Evolutionary conservation across 2,888 invertebrate species (phyloP), one percentile per base, ranked within the genome.

Genomic region (Ormia ochracea): DNA sequence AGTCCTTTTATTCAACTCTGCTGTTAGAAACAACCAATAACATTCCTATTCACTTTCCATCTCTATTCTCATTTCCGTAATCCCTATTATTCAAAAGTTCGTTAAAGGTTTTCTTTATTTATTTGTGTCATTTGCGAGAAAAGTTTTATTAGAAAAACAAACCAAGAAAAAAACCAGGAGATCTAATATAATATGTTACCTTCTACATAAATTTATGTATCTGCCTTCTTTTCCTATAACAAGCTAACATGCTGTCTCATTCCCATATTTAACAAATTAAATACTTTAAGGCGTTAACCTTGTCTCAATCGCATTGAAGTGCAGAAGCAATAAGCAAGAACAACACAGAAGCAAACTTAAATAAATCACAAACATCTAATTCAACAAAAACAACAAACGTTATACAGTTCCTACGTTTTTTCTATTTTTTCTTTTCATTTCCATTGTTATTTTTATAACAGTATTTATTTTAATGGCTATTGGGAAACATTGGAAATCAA

Each of bases 221-320:
- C 17, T 9, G 26, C 56, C 61, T 61, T 61, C 61, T 61, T 54
- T 59, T 69, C 69, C 48, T 56, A 28, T 28, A 48, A 48, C 10
- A n/a, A 59, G 48, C 28, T 6, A 45, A 45, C 63, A 65, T 72
- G 70, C 66, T 59, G 36, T 72, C 70, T 72, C 77, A 78, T 78
- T 78, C 77, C 77, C 70, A 78, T 78, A 72, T 78, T 78, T 50
- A 78, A 72, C 36, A 78, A 66, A 78, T 78, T 72, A 78, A 78
- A 78, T 72, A 78, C 72, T 78, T 78, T 66, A 72, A 78, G 77
- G 77, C 77, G 77, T 78, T 72, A 78, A 78, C 77, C 77, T 78
- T 78, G 65, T 66, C 70, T 50, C 52, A 78, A 59, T 65, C 70
- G 54, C 58, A 69, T 28, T 52, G 36, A 12, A 54, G 33, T 28